phyloP scores from a whole-genome alignment of 2,888 invertebrate species.

The Acrobasis consociella region DNA sequence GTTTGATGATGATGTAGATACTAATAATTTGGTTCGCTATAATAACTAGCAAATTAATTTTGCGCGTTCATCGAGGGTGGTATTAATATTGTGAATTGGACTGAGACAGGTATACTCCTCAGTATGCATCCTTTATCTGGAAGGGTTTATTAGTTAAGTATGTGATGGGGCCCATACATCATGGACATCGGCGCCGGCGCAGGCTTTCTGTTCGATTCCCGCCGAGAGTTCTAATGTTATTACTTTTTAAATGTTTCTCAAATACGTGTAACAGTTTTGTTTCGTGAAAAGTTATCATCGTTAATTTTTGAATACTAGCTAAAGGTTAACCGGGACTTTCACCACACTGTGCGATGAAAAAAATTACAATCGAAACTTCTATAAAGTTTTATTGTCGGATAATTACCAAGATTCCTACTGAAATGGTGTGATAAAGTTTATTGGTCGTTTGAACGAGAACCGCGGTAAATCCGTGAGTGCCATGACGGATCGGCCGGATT shows the following conservation, averaged over 20 bases:
- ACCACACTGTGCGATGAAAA: slow-evolving; percentile 50
- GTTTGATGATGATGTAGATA: slow-evolving; percentile 2
- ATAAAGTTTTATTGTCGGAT: slow-evolving; percentile 65
- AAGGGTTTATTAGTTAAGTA: slow-evolving; percentile 71
- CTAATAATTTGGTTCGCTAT: not conserved
- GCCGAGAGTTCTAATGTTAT: slow-evolving; percentile 48
- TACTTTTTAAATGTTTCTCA: slow-evolving; percentile 28
- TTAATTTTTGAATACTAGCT: slow-evolving; percentile 29
- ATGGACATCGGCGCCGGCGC: slow-evolving; percentile 70
- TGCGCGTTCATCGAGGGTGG: slow-evolving; percentile 12
- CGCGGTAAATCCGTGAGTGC: slow-evolving; percentile 66
- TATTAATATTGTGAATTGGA: slow-evolving; percentile 36
- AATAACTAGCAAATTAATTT: slow-evolving; percentile 4
- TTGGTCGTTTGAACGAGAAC: slow-evolving; percentile 70
- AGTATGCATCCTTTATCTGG: slow-evolving; percentile 52
- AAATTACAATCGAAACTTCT: slow-evolving; percentile 52
- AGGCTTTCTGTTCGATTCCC: slow-evolving; percentile 60
- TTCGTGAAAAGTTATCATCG: slow-evolving; percentile 13
- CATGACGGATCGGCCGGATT: slow-evolving; percentile 63
- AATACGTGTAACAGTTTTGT: slow-evolving; percentile 8
- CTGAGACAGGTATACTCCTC: slow-evolving; percentile 58
- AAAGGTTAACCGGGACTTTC: slow-evolving; percentile 53
- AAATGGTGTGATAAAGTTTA: slow-evolving; percentile 77
- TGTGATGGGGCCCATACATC: slow-evolving; percentile 74
- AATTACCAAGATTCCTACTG: slow-evolving; percentile 75